Percentiles rank a stretch among this genome's conserved stretches.
These are phyloP conservation scores for Piscicola geometra DNA, from an alignment of 2,888 invertebrate species.

Conservation along the genomic window DNA sequence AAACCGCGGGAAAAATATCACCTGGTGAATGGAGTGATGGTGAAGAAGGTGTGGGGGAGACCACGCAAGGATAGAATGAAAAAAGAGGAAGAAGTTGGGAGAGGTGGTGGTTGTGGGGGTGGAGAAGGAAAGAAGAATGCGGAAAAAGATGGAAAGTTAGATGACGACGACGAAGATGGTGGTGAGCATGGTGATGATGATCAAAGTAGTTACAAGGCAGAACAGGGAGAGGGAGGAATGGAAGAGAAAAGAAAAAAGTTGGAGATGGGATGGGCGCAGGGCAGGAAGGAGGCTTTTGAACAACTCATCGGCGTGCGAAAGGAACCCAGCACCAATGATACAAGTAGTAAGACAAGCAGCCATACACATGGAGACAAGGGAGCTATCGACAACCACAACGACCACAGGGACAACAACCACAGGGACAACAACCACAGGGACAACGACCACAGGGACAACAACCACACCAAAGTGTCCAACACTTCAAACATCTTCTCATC, in stretches of 20 bases:
- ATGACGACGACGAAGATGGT: not conserved
- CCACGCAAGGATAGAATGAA: not conserved
- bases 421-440: too few relatives aligned
- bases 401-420: too few relatives aligned
- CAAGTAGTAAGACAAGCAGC: too few relatives aligned
- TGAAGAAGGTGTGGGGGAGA: not conserved
- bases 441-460: not conserved
- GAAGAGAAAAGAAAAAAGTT: not conserved
- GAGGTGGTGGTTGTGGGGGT: not conserved
- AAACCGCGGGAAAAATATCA: conserved; percentile 1
- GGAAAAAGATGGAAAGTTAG: not conserved
- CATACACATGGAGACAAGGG: too few relatives aligned
- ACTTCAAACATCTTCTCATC: too few relatives aligned
- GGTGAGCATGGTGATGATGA: too few relatives aligned
- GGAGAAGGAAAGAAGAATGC: too few relatives aligned
- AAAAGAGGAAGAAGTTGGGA: not conserved
- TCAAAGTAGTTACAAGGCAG: too few relatives aligned
- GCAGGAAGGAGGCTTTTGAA: not conserved
- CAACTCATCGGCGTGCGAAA: not conserved
- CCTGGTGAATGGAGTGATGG: not conserved
- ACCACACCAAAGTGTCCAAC: not conserved
- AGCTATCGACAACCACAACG: too few relatives aligned
- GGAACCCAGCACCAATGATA: not conserved
- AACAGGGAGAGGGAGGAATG: not conserved
- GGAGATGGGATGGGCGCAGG: not conserved